A percentile compares a stretch with the other conserved stretches of the same genome.
Conservation (phyloP, 2,797 vertebrate genomes). For the Acrossocheilus wenchowensis region DNA sequence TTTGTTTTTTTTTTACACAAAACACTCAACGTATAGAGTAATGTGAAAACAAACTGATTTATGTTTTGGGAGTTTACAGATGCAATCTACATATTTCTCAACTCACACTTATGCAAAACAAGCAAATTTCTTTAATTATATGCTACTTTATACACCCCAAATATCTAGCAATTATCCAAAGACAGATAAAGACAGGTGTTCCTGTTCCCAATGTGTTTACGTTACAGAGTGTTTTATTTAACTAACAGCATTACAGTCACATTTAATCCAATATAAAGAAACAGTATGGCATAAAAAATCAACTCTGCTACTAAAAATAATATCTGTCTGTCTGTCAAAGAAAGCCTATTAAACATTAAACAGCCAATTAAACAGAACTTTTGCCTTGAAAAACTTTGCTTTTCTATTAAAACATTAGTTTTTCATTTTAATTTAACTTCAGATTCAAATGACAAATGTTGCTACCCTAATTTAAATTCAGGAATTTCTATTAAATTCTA, state of each 20-base stretch:
- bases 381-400: neutral
- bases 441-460: neutral
- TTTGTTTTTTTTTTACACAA: neutral
- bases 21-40: neutral
- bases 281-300: neutral
- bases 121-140: neutral
- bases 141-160: slow-evolving; percentile 3
- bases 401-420: neutral
- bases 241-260: neutral
- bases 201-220: neutral
- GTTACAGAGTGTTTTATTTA: neutral
- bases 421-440: neutral
- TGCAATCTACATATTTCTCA: neutral
- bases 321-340: slow-evolving; percentile 3
- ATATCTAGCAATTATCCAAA: neutral
- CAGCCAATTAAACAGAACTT: neutral
- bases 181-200: neutral
- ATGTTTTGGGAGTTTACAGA: neutral
- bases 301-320: neutral
- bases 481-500: neutral
- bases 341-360: slow-evolving; percentile 8
- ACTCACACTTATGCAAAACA: neutral
- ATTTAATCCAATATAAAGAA: neutral
- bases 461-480: neutral
- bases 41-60: slow-evolving; percentile 1